Conservation (phyloP, 2,113 vertebrate genomes). For the Leiothrix lutea region DNA sequence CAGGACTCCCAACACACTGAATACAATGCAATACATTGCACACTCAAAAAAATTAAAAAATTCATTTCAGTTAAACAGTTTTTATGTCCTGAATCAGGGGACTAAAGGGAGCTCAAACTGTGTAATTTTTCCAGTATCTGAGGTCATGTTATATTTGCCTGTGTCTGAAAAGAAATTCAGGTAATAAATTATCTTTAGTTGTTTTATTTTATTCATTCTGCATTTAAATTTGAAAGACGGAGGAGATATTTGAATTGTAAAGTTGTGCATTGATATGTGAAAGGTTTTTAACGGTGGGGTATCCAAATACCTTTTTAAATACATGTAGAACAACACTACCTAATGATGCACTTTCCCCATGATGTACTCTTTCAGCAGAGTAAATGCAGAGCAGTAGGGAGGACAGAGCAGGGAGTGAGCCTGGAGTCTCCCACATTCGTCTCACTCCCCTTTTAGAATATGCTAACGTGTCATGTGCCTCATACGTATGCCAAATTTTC, state of each 20-base stretch:
- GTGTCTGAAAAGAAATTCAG: background rate
- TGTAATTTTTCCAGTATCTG: background rate
- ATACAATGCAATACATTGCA: background rate
- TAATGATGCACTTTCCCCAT: background rate
- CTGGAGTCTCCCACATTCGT: background rate
- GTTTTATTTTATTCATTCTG: background rate
- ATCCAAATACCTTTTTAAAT: background rate
- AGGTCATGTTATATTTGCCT: background rate
- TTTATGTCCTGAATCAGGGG: background rate
- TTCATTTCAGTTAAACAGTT: background rate
- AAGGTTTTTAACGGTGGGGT: accelerated
- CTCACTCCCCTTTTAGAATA: background rate
- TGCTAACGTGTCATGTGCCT: background rate
- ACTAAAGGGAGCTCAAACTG: background rate
- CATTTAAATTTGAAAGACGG: background rate
- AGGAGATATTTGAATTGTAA: background rate
- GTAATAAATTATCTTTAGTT: background rate
- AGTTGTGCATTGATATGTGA: background rate
- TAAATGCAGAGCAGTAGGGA: background rate
- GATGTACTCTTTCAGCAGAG: background rate
- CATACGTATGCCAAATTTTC: background rate
- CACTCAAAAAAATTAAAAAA: background rate
- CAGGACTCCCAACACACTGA: background rate
- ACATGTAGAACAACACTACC: background rate
- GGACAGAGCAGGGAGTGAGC: background rate